Percentiles rank a stretch among this genome's conserved stretches.
phyloP scores from a whole-genome alignment of 2,888 invertebrate genomes.

The Stegophylla sp. region DNA sequence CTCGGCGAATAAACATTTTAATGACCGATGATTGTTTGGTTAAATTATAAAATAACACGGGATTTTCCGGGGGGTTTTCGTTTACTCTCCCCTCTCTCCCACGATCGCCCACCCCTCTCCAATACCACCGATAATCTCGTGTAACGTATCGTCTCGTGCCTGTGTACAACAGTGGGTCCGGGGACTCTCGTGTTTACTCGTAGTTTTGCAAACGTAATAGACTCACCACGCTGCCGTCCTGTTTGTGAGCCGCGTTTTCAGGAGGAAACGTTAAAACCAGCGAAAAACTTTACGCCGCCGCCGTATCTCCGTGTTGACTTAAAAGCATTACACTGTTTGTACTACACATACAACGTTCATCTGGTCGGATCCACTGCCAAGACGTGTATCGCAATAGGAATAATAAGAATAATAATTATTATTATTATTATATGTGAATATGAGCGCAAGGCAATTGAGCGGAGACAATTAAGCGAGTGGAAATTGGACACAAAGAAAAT shows the following conservation, averaged over 20 bases:
- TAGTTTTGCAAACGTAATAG: conserved; percentile 9
- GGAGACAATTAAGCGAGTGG: too few species aligned
- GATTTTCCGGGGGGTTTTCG: not conserved
- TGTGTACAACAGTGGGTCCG: too few species aligned
- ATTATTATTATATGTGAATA: too few species aligned
- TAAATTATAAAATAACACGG: conserved; percentile 30
- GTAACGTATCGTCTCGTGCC: too few species aligned
- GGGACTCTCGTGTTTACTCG: not conserved
- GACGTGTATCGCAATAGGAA: too few species aligned
- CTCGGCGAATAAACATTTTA: conserved; percentile 19
- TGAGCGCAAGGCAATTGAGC: too few species aligned
- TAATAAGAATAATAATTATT: too few species aligned
- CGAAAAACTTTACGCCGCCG: not conserved
- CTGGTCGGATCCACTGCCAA: not conserved
- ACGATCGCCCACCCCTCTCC: too few species aligned
- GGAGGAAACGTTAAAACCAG: not conserved
- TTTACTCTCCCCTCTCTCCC: not conserved
- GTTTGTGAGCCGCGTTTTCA: not conserved
- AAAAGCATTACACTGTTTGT: not conserved
- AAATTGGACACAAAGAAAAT: too few species aligned
- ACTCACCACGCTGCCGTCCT: not conserved
- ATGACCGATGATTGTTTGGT: not conserved
- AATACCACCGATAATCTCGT: too few species aligned
- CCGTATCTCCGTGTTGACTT: conserved; percentile 15
- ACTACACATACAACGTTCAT: not conserved